Base-by-base conservation (phyloP, 1,140 invertebrate species). In the Drosophila truncata region DNA sequence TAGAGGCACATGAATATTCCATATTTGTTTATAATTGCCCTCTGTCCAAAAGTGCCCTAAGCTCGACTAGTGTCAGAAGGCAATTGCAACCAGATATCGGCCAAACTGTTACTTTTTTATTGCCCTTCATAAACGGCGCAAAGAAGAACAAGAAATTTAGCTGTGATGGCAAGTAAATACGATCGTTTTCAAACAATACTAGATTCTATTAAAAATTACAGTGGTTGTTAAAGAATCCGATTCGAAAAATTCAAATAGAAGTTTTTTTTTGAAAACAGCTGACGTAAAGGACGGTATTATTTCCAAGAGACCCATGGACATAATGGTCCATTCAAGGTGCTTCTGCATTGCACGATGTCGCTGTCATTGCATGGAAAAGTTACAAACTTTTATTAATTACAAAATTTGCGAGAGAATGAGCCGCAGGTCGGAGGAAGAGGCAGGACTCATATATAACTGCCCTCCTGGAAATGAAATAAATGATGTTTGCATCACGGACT, bases 261-360 rank as follows among this genome's bases (percentile, higher is more conserved):
- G 20, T 9, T 11, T 11, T 0, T 23, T 25, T 2, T 7, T 37
- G 33, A 37, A 37, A 25, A 10, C 35, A 16, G 5, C 33, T 4
- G 29, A 50, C 10, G 31, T 29, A 23, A 70, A 61, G 11, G 54
- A 29, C n/a, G 49, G 54, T 13, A 29, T 75, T 46, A 39, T 83
- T 31, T 62, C 82, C 2, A 82, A 39, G 61, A 74, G 82, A 14
- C 11, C 74, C 0, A 71, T 86, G 49, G 57, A 74, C 2, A 58
- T 91, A 33, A 65, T 76, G 69, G 50, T 57, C 44, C 50, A 82
- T 49, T 70, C 75, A 3, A 79, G 90, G 58, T 91, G 90, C 42
- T 83, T 91, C 47, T 91, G 90, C 54, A 25, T 91, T 13, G 90
- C 76, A 79, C 63, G 82, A 29, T 91, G 90, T 47, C 64, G 52